Base-by-base conservation (phyloP, 2,113 vertebrate species). In the Rhinichthys klamathensis region DNA sequence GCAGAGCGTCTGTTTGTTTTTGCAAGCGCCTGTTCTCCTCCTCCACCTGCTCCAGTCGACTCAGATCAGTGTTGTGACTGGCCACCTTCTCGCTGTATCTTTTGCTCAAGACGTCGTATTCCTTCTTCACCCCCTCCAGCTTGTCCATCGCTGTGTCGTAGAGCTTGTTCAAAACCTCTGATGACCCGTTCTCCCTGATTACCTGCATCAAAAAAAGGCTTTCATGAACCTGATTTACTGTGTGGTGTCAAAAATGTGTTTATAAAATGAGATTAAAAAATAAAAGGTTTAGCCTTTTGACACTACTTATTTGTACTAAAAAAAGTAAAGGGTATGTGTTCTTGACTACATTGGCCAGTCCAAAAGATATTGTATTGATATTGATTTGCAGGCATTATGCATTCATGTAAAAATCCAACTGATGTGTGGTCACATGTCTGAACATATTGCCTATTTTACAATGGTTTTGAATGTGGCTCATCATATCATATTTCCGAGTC, bases 91-190 rank as follows among this genome's bases (percentile, higher is more conserved):
- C 98, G 0, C 97, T 97, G 94, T 98, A 97, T 84, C 96, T 95
- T 88, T 98, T 98, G 89, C 98, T 95, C 73, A 99, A 91, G 49
- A 95, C 95, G 0, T 99, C 98, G 0, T 99, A 98, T 75, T 99
- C 98, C 92, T 98, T 99, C 94, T 97, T 99, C 21, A 97, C 94
- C 0, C 95, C 95, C 90, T 99, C 98, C 87, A 99, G 93, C 89
- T 99, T 99, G 93, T 99, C 97, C 96, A 99, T 95, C 3, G 98
- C 98, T 0, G 97, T 98, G 91, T 99, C 98, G 0, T 99, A 99
- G 63, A 99, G 95, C 88, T 99, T 96, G 90, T 98, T 99, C 13
- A 99, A 91, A 79, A 99, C 97, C 92, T 99, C 98, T 0, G 98
- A 98, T 0, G 98, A 99, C 4, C 98, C 97, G 0, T 97, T 98